Base-by-base conservation (phyloP, 1,140 invertebrate species). In the Propsilocerus akamusi region DNA sequence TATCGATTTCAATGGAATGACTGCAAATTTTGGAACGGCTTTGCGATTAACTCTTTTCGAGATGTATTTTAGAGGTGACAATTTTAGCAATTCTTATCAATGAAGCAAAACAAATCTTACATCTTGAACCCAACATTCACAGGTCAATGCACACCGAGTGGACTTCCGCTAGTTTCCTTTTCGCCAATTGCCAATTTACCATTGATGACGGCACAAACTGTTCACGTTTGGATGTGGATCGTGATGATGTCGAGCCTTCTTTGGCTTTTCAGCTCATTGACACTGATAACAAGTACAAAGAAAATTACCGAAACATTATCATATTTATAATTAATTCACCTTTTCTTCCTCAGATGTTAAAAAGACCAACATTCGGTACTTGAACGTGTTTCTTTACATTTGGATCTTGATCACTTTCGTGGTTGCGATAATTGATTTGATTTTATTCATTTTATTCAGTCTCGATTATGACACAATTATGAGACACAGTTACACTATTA, bases 341-440 rank as follows among this genome's bases (percentile, higher is more conserved):
- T 26, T 22, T 46, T 26, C 28, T 10, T n/a, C 46, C 25, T 4
- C 47, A 51, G 49, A 46, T 28, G 49, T 51, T 4, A 28, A n/a
- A 4, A 22, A 46, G 14, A 12, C 20, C 22, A 23, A 47, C n/a
- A 20, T 51, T 26, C 8, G 17, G 6, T 46, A 24, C 14, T 25
- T 28, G 20, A 51, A 48, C 24, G 20, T 30, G 3, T 41, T 51
- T 17, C 50, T 51, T 22, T 48, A 34, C 11, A 26, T 50, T 23
- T 67, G 64, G 64, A 52, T 54, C 10, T 55, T 59, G 41, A 56
- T 60, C 12, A 41, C 60, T 50, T 30, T 52, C 25, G 30, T 52
- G 49, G 58, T 66, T 25, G 58, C 57, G 50, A 47, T 53, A 28
- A 59, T 67, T 58, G 65, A 66, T 54, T 49, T 66, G 5, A 53